phyloP scores from a whole-genome alignment of 2,797 vertebrate species.

The Eulemur rubriventer region DNA sequence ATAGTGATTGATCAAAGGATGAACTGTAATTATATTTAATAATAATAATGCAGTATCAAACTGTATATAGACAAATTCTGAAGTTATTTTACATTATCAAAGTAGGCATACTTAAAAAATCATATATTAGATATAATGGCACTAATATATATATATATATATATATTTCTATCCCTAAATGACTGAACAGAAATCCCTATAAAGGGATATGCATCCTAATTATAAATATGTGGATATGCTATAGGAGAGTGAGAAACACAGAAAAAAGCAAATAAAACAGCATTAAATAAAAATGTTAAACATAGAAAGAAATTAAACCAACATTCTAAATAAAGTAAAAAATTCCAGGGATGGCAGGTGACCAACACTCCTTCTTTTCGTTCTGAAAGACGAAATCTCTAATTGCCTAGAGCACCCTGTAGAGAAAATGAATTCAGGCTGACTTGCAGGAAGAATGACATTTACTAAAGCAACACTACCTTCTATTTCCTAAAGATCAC shows the following conservation, averaged over 20 bases:
- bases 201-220: not conserved
- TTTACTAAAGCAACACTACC: slow-evolving; percentile 32
- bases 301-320: not conserved
- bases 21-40: not conserved
- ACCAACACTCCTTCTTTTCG: not conserved
- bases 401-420: not conserved
- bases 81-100: not conserved
- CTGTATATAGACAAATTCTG: not conserved
- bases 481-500: slow-evolving; percentile 45
- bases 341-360: not conserved
- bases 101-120: not conserved
- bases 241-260: not conserved
- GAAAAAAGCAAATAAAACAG: not conserved
- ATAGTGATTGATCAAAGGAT: not conserved
- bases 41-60: not conserved
- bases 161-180: not conserved
- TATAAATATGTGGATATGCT: not conserved
- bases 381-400: not conserved
- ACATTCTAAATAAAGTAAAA: not conserved
- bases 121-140: not conserved
- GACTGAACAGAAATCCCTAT: not conserved
- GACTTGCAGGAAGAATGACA: slow-evolving; percentile 11
- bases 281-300: not conserved
- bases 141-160: too few species aligned
- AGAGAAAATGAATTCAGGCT: slow-evolving; percentile 15